Percentiles rank a stretch among this genome's conserved stretches.
phyloP scores from a whole-genome alignment of 2,113 vertebrate species.

The Connochaetes taurinus region DNA sequence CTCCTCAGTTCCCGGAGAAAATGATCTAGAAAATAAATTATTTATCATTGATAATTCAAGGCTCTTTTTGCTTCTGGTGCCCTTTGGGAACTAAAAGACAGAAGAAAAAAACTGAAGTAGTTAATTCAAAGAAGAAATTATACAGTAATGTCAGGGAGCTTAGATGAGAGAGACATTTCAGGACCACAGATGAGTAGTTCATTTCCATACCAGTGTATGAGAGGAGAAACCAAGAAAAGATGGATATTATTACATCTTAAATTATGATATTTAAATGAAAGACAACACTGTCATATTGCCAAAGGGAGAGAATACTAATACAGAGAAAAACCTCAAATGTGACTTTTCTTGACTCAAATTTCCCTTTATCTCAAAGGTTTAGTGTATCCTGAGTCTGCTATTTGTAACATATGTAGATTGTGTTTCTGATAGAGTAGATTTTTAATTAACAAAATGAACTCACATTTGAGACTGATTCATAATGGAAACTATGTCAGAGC shows the following conservation, averaged over 20 bases:
- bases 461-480: neutral
- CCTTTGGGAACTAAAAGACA: neutral
- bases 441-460: neutral
- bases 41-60: conserved; percentile 20
- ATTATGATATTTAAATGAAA: neutral
- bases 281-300: neutral
- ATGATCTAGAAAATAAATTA: conserved; percentile 13
- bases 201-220: neutral
- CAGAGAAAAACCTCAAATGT: neutral
- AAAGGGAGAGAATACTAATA: neutral
- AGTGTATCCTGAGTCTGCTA: neutral
- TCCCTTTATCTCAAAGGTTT: neutral
- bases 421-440: neutral
- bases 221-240: neutral
- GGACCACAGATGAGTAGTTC: neutral
- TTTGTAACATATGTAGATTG: neutral
- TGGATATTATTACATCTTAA: neutral
- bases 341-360: neutral
- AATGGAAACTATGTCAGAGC: neutral
- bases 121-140: neutral
- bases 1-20: neutral
- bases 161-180: neutral
- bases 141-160: neutral
- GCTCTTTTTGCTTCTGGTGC: neutral
- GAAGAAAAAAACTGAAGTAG: neutral